Percentiles rank a stretch among this genome's conserved stretches.
Conservation (phyloP, 1,140 invertebrate genomes). For the Gonioctena quinquepunctata region DNA sequence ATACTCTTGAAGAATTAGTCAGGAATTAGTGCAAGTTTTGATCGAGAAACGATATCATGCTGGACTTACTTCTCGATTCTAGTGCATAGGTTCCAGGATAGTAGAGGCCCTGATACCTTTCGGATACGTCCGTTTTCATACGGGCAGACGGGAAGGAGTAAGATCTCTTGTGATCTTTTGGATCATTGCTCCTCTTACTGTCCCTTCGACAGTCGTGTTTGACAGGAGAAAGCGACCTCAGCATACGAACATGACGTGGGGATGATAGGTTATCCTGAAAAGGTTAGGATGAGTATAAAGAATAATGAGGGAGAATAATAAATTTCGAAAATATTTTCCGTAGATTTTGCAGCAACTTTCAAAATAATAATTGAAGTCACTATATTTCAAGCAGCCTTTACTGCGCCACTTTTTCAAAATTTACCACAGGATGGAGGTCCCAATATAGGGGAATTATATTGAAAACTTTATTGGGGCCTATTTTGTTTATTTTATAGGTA, state of each 20-base stretch:
- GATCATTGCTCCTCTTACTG: background rate
- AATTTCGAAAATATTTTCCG: too few relatives aligned
- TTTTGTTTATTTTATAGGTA: too few relatives aligned
- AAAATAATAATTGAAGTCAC: too few relatives aligned
- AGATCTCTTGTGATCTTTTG: background rate
- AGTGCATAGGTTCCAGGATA: background rate
- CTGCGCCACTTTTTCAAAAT: too few relatives aligned
- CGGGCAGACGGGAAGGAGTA: conserved; percentile 5
- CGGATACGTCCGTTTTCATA: background rate
- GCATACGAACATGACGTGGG: conserved; percentile 1
- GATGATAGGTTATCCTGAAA: too few relatives aligned
- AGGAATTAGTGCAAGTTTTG: background rate
- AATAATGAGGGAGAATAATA: too few relatives aligned
- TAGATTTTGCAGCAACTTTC: too few relatives aligned
- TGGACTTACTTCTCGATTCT: background rate
- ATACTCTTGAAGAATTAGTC: background rate
- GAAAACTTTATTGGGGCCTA: too few relatives aligned
- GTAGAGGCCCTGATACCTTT: background rate
- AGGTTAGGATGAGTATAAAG: too few relatives aligned
- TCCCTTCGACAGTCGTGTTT: background rate
- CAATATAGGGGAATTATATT: too few relatives aligned
- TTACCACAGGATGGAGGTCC: too few relatives aligned
- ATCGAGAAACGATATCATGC: background rate
- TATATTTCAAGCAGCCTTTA: too few relatives aligned
- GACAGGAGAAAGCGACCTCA: background rate